Evolutionary conservation across 2,113 vertebrate genomes (phyloP), one percentile per base, ranked within the genome.

Genomic region (Hymenochirus boettgeri): DNA sequence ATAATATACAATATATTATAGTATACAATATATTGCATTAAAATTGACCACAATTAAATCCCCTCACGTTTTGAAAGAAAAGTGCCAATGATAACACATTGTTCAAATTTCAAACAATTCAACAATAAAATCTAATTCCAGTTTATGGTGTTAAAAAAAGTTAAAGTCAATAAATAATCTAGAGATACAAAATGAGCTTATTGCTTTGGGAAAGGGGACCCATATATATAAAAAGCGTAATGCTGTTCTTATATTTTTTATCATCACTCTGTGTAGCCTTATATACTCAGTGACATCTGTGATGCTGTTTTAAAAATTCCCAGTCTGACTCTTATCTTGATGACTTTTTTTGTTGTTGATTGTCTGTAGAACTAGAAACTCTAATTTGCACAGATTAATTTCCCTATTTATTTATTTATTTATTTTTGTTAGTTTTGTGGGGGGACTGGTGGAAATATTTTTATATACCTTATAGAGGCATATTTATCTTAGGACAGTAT

Each of bases 201-300:
- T 65, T 51, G 65, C 72, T 71, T 55, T 60, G 65, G 78, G 73
- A 74, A 74, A 23, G 10, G 3, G 37, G 60, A 65, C 75, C 61
- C 62, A 67, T 52, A 71, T 62, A 37, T 42, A 35, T 12, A 66
- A 76, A 76, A 81, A 72, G 51, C 70, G 39, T 75, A 72, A 72
- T 74, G 26, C 5, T 60, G 56, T 61, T 64, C 46, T 2, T 69
- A 55, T 0, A 0, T 67, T 74, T 72, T 74, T 74, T 76, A 66
- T 72, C 79, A 75, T 72, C 26, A 58, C 75, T 74, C 73, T 81
- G 78, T 78, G 76, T 80, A 77, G 77, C 65, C 73, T 76, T 67
- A 77, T 80, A 73, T 65, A 80, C 71, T 48, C 73, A 50, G 61
- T 70, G 83, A 82, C 83, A 81, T 84, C 82, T 82, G 81, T 29